Base-by-base conservation (phyloP, 1,140 invertebrate genomes). In the Campoletis sonorensis region DNA sequence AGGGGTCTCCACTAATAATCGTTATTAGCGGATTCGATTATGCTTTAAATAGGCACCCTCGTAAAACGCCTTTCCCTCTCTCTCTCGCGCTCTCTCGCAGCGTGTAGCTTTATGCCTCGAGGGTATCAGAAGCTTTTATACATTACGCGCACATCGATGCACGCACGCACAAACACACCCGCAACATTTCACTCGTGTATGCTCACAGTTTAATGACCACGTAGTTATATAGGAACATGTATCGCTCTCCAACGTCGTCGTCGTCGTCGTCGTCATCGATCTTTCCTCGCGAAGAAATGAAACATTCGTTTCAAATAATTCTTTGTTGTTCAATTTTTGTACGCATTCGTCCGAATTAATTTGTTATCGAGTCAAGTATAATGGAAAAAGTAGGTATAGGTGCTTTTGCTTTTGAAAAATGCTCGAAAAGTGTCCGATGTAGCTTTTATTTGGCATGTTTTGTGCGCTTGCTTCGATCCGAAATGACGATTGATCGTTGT, bases 1-100 rank as follows among this genome's bases (percentile, higher is more conserved):
- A 33, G 51, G 51, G 68, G 81, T 82, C 58, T 72, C 16, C 49
- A 70, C 80, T 79, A 77, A 77, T 80, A 82, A 67, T 27, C 80
- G 71, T 61, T 75, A 75, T 83, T 82, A 79, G 80, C 81, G 72
- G 67, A 84, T 84, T 85, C 85, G 83, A 85, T 85, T 85, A 85
- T 83, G 83, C 83, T 83, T 85, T 82, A 85, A 85, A 85, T 84
- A 83, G 84, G 81, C 83, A 58, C 76, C 79, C 83, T 84, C 85
- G 79, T 85, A 85, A 85, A 85, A 84, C 40, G 70, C 70, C 18
- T 72, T 49, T 70, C 30, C 33, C 27, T 33, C 67, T 70, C 30
- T 70, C 4, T n/a, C n/a, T n/a, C n/a, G n/a, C n/a, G n/a, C n/a
- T n/a, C n/a, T n/a, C n/a, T n/a, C n/a, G n/a, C n/a, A n/a, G n/a